A percentile compares a stretch with the other conserved stretches of the same genome.
These are phyloP conservation scores for Thoracochromis brauschi DNA, from an alignment of 2,113 vertebrate species.

Conservation along the genomic window DNA sequence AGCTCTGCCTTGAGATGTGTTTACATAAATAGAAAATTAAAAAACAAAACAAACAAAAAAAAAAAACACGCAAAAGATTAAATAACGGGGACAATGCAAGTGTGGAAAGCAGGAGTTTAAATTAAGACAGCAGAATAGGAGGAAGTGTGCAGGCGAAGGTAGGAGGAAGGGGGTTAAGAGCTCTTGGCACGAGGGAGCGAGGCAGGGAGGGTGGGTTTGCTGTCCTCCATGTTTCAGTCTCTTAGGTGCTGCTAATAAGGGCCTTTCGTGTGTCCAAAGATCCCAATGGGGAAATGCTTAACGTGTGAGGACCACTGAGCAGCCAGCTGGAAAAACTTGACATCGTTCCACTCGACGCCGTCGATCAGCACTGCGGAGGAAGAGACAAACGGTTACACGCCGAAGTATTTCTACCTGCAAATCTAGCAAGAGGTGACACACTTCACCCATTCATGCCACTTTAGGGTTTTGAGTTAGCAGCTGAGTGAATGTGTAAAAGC, in stretches of 20 bases:
- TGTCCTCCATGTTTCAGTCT: constrained; percentile 44
- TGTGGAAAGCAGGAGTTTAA: constrained; percentile 40
- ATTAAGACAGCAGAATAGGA: constrained; percentile 42
- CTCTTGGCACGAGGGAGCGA: constrained; percentile 45
- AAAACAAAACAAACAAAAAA: not conserved
- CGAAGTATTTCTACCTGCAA: not conserved
- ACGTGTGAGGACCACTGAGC: constrained; percentile 98
- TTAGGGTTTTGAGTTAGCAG: not conserved
- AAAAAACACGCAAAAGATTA: constrained; percentile 35
- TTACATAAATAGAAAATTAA: constrained; percentile 61
- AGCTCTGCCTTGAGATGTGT: constrained; percentile 30
- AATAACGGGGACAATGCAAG: constrained; percentile 32
- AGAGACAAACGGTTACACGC: not conserved
- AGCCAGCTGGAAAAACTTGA: constrained; percentile 98
- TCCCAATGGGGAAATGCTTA: constrained; percentile 95
- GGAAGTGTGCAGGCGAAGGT: constrained; percentile 1
- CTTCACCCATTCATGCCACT: not conserved
- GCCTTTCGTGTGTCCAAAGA: constrained; percentile 90
- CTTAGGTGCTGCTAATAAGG: constrained; percentile 73
- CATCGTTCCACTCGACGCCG: constrained; percentile 94
- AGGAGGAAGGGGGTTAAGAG: constrained; percentile 17
- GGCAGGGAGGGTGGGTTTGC: not conserved
- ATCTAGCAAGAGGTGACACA: not conserved
- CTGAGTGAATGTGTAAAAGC: not conserved
- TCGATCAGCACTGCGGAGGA: constrained; percentile 84